Evolutionary conservation across 2,113 vertebrate species (phyloP), one percentile per base, ranked within the genome.

Genomic region (Bubo bubo): DNA sequence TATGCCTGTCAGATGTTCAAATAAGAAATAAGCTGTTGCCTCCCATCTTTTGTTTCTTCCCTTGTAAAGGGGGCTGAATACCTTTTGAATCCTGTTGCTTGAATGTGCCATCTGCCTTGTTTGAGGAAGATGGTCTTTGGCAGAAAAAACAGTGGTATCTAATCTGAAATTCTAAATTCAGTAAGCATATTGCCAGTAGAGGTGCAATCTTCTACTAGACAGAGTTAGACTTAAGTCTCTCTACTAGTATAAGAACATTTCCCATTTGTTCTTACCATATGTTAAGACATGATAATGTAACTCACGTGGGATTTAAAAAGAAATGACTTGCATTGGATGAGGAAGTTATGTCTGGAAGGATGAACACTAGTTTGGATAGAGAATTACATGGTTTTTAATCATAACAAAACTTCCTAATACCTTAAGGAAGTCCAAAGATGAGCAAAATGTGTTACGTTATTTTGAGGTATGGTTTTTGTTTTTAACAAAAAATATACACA

Each of bases 181-280:
- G 8, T 71, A 64, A 94, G 83, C 86, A 80, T 96, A 86, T 90
- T 97, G 91, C 92, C 55, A 62, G 59, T 79, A 66, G 85, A 92
- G 66, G 82, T 96, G 94, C 79, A 90, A 62, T 87, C 60, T 81
- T 93, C 66, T 75, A 68, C 60, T 80, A 72, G 87, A 90, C 58
- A 58, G 72, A 93, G 95, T 97, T 89, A 96, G 89, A 95, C 76
- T 94, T 72, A 73, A 80, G 79, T 97, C 76, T 96, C 88, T 86
- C 83, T 92, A 52, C 60, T 92, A 18, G 24, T 68, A 16, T 26
- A 81, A 86, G 70, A 95, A 91, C 37, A 28, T 79, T 75, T 93
- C 68, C 76, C 52, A 56, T 93, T 95, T 93, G 83, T 91, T 96
- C 64, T 86, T 68, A 43, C 79, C 79, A 72, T 93, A 84, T 92